These are phyloP conservation scores for Lasioglossum zephyrum DNA, from an alignment of 2,888 invertebrate genomes.

Conservation along the genomic window DNA sequence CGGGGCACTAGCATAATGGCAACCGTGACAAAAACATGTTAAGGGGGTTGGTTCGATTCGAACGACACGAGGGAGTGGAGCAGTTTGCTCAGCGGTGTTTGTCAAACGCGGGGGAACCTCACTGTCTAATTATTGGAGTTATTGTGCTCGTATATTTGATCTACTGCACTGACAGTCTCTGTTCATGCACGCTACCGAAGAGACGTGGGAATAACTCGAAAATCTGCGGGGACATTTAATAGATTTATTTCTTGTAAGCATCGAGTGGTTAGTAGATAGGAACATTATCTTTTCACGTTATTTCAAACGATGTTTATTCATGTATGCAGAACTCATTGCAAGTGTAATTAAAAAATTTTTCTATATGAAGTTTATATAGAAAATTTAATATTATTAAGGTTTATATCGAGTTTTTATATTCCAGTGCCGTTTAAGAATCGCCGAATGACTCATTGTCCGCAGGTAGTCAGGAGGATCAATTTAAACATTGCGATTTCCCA, in stretches of 20 bases:
- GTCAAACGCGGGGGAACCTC: not conserved
- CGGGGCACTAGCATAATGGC: slow-evolving; percentile 48
- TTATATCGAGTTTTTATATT: too few relatives aligned
- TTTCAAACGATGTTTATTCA: not conserved
- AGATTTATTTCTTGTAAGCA: not conserved
- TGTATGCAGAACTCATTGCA: not conserved
- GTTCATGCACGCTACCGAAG: not conserved
- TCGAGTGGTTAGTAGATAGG: too few relatives aligned
- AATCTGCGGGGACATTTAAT: not conserved
- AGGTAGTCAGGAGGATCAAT: not conserved
- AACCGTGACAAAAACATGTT: slow-evolving; percentile 38
- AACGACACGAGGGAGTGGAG: not conserved
- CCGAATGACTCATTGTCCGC: not conserved
- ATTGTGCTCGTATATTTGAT: not conserved
- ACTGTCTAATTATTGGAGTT: slow-evolving; percentile 1
- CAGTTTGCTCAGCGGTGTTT: not conserved
- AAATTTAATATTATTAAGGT: too few relatives aligned
- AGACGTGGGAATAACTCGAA: slow-evolving; percentile 1
- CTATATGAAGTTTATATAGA: too few relatives aligned
- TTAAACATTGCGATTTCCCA: not conserved
- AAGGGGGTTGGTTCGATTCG: not conserved
- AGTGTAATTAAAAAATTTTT: too few relatives aligned
- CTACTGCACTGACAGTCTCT: not conserved
- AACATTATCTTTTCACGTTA: too few relatives aligned
- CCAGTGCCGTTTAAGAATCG: not conserved